Evolutionary conservation across 1,140 invertebrate species (phyloP), one percentile per base, ranked within the genome.

Genomic region (Cotesia typhae): DNA sequence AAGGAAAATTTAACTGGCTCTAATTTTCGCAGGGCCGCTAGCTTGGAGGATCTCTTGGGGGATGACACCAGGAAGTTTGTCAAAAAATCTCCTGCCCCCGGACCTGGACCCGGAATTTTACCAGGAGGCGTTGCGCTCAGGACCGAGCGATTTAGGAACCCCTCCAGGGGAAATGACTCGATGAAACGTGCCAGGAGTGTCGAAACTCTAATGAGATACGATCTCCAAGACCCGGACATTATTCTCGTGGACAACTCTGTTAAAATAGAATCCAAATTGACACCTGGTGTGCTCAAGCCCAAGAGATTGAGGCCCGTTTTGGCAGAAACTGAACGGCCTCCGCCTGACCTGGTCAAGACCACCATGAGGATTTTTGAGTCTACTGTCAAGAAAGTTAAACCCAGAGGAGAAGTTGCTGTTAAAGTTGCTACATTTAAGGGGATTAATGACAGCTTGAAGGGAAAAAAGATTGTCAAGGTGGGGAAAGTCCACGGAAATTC

Each of bases 141-240:
- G 59, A 79, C 79, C 3, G 83, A 85, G 17, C 82, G 86, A 38
- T 89, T 89, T 74, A 78, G 88, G 3, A 88, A 84, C 20, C 76
- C 77, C 5, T 78, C 71, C 12, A 81, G 80, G 38, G 84, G 78
- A 3, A 88, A 90, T 74, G 92, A 93, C 20, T 89, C 89, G 17
- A 90, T 95, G 84, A 94, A 95, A 81, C 88, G 94, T n/a, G 94
- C 94, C 0, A 89, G 94, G 2, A 95, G 94, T 53, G 94, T 96
- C 7, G 95, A 96, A 83, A 91, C 92, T 0, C 87, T 95, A 17
- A 89, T 92, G 71, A 88, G 91, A 52, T 89, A 91, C 73, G 68
- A 53, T 3, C n/a, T 28, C 37, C 61, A 57, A 17, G 67, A 74
- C 79, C 4, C 86, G 82, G 64, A 93, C 65, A 89, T 89, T 28